These are phyloP conservation scores for Protaetia brevitarsis DNA, from an alignment of 1,140 invertebrate species.

Conservation along the genomic window DNA sequence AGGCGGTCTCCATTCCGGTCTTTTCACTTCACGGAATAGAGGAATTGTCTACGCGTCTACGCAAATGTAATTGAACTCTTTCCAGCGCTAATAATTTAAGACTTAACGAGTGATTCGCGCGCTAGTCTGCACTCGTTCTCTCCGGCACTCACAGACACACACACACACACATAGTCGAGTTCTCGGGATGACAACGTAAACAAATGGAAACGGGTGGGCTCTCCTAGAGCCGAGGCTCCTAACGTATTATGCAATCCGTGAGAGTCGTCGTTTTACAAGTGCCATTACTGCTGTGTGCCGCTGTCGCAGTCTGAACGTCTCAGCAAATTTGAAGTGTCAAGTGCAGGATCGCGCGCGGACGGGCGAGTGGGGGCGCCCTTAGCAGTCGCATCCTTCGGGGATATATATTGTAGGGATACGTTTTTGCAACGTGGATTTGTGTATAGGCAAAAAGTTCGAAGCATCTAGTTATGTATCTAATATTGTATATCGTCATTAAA, in stretches of 20 bases:
- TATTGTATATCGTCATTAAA: too few species aligned
- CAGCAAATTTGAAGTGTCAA: slow-evolving; percentile 21
- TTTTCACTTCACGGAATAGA: too few species aligned
- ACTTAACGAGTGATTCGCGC: slow-evolving; percentile 4
- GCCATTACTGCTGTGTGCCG: neutral
- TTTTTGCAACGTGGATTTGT: too few species aligned
- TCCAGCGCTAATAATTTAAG: slow-evolving; percentile 13
- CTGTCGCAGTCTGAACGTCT: slow-evolving; percentile 6
- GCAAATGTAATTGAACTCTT: neutral
- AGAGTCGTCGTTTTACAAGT: slow-evolving; percentile 9
- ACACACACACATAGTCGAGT: too few species aligned
- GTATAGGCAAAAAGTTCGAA: too few species aligned
- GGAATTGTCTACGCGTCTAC: too few species aligned
- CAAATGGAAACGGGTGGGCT: slow-evolving; percentile 17
- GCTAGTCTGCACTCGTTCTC: neutral
- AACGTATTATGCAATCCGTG: too few species aligned
- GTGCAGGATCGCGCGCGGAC: neutral
- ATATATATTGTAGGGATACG: neutral
- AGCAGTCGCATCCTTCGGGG: too few species aligned
- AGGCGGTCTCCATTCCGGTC: too few species aligned
- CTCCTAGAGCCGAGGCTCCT: slow-evolving; percentile 21
- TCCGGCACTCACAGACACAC: too few species aligned
- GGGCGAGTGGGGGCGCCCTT: neutral
- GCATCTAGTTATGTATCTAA: too few species aligned
- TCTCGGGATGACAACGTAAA: slow-evolving; percentile 15